Evolutionary conservation across 2,797 vertebrate genomes (phyloP).

Genomic region (Catamblyrhynchus diadema): DNA sequence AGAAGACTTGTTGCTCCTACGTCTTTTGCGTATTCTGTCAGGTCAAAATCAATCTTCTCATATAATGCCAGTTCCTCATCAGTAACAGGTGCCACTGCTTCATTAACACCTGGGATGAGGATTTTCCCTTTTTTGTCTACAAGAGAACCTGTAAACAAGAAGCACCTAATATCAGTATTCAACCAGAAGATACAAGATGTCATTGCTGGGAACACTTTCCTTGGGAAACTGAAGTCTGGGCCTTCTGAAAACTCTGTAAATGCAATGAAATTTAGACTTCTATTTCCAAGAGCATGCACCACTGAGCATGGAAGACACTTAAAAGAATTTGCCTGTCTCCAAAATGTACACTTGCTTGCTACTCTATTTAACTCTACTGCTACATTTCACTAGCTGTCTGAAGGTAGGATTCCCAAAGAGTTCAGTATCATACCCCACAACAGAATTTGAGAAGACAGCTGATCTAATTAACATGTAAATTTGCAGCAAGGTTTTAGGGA

Average conservation of each 20-base stretch:
- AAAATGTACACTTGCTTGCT: background rate
- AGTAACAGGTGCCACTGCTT: slow-evolving; percentile 83
- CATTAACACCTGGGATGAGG: slow-evolving; percentile 83
- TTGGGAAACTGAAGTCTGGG: background rate
- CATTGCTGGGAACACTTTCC: background rate
- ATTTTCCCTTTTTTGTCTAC: slow-evolving; percentile 87
- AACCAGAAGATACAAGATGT: background rate
- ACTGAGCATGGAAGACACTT: background rate
- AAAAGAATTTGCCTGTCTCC: background rate
- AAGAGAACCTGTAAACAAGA: slow-evolving; percentile 77
- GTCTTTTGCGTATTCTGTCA: slow-evolving; percentile 87
- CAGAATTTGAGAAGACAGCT: background rate
- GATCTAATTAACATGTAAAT: background rate
- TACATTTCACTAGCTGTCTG: background rate
- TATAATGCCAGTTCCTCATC: slow-evolving; percentile 86
- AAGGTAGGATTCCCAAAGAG: background rate
- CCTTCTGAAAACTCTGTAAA: background rate
- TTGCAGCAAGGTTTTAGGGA: background rate
- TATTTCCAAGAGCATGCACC: background rate
- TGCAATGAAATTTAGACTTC: background rate
- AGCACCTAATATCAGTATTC: background rate
- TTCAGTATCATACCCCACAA: background rate
- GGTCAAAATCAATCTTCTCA: slow-evolving; percentile 90
- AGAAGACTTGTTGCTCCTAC: slow-evolving; percentile 81
- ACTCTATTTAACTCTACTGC: background rate